These are phyloP conservation scores for Rhopalosiphum padi DNA, from an alignment of 1,140 invertebrate genomes.

Conservation along the genomic window DNA sequence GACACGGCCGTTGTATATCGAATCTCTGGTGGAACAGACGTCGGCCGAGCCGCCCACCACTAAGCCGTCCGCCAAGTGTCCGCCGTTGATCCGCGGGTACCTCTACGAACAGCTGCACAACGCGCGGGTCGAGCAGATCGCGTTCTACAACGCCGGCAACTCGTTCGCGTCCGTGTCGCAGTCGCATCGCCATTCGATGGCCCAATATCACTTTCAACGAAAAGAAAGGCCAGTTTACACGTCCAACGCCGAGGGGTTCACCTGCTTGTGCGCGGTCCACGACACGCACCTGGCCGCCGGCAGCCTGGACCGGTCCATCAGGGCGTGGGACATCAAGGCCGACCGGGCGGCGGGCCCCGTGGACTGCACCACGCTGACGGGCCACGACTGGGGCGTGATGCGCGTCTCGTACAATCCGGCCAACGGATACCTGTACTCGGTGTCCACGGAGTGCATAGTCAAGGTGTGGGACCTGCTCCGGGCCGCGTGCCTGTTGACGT, in stretches of 20 bases:
- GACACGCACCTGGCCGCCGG: neutral
- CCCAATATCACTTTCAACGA: neutral
- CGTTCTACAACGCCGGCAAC: neutral
- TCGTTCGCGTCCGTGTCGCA: neutral
- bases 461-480: conserved; percentile 8
- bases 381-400: neutral
- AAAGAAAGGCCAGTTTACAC: neutral
- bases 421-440: neutral
- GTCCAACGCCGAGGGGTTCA: neutral
- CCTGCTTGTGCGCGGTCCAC: neutral
- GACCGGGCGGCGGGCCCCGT: no score
- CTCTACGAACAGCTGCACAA: neutral
- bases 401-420: neutral
- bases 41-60: neutral
- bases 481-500: neutral
- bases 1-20: neutral
- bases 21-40: neutral
- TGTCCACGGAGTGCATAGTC: neutral
- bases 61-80: no score
- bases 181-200: neutral
- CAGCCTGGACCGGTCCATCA: neutral
- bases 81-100: neutral
- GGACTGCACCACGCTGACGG: neutral
- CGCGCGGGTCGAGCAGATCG: neutral
- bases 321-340: neutral